Base-by-base conservation (phyloP, 1,140 invertebrate species). In the Drosophila navojoa region DNA sequence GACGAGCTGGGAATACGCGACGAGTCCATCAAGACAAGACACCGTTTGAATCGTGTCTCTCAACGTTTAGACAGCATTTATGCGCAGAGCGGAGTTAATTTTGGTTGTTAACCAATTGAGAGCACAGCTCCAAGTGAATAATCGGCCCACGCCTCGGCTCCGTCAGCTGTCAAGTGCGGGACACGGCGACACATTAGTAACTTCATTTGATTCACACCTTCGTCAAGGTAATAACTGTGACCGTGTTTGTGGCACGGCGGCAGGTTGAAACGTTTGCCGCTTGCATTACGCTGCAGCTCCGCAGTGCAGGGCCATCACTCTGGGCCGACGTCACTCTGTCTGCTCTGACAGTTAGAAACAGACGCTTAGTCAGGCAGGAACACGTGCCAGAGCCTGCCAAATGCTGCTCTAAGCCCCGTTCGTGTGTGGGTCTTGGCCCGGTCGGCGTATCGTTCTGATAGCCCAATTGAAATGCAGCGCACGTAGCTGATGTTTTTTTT, bases 331-430 rank as follows among this genome's bases (percentile, higher is more conserved):
- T 68, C 74, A 67, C 45, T 76, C 57, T 45, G 54, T 54, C 29
- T 62, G 64, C 61, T 77, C 72, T 68, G 49, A 60, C 71, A 68
- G 80, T 81, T 81, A 71, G 74, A 63, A 60, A 52, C 55, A 25
- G 49, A 60, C 42, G 50, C 44, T 52, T 27, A 38, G 27, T n/a
- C 57, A 52, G 44, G 27, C 19, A 58, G 74, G 47, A 72, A 72
- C 82, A 76, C 79, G 82, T 86, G 82, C 79, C 82, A 79, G 54
- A 66, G 44, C 71, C 49, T 57, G 63, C 45, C 53, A 73, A 68
- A 82, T 64, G 75, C 58, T 75, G 1, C 42, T 81, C 79, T 81
- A 81, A 82, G 67, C 58, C 54, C 42, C 29, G 16, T n/a, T 29
- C 32, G 63, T 60, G 70, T 67, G 63, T 67, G 54, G 19, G 42